These are phyloP conservation scores for Eulemur coronatus DNA, from an alignment of 2,797 vertebrate genomes.

Conservation along the genomic window DNA sequence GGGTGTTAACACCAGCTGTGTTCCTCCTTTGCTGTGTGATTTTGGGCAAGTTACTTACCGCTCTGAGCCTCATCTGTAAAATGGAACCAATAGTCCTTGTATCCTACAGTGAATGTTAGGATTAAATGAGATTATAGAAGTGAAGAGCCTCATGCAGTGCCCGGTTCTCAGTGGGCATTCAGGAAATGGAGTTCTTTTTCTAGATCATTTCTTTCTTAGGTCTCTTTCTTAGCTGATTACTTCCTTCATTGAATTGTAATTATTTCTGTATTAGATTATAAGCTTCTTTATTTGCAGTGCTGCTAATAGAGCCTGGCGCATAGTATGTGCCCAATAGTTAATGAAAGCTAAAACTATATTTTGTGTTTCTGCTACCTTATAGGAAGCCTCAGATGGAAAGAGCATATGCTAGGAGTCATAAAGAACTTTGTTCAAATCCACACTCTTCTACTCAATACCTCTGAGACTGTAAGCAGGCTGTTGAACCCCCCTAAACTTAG, in stretches of 20 bases:
- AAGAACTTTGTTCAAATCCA: slow-evolving; percentile 15
- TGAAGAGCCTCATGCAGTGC: not conserved
- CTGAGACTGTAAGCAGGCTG: not conserved
- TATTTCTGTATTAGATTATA: not conserved
- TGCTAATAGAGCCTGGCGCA: not conserved
- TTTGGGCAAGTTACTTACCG: slow-evolving; percentile 18
- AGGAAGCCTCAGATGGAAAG: not conserved
- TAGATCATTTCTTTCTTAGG: not conserved
- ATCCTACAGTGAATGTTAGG: not conserved
- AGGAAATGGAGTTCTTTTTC: not conserved
- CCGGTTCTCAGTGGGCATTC: not conserved
- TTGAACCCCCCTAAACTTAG: not conserved
- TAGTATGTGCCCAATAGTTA: not conserved
- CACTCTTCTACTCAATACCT: not conserved
- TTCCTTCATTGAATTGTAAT: not conserved
- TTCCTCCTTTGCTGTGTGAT: not conserved
- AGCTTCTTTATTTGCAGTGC: slow-evolving; percentile 2
- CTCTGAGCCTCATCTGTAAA: not conserved
- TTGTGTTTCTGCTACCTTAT: not conserved
- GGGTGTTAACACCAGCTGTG: not conserved
- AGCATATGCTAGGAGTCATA: not conserved
- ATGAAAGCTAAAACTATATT: not conserved
- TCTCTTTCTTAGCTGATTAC: not conserved
- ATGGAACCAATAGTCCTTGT: not conserved
- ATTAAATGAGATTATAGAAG: not conserved